These are phyloP conservation scores for Percopsis transmontana DNA, from an alignment of 2,113 vertebrate species.

Conservation along the genomic window DNA sequence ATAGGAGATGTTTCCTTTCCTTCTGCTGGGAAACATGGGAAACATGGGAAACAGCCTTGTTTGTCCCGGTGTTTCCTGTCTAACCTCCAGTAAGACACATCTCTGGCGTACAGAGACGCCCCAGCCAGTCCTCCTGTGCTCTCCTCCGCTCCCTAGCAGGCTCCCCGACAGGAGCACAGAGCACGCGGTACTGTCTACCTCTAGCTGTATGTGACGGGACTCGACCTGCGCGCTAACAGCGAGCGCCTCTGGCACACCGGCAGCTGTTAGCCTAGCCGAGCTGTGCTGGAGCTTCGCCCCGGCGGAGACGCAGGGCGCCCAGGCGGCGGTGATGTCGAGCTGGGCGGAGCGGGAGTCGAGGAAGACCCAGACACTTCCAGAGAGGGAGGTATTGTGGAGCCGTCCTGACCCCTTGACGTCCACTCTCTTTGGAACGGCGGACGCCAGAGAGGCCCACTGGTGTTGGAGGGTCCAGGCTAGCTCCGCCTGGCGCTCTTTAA, in stretches of 20 bases:
- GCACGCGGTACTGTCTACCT: conserved; percentile 44
- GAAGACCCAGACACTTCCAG: conserved; percentile 16
- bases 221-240: conserved; percentile 18
- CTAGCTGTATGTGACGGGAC: conserved; percentile 22
- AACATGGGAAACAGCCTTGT: background rate
- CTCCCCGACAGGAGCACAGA: conserved; percentile 39
- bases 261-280: conserved; percentile 9
- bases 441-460: conserved; percentile 34
- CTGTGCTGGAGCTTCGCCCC: conserved; percentile 41
- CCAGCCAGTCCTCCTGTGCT: conserved; percentile 42
- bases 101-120: conserved; percentile 41
- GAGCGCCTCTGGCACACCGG: conserved; percentile 17
- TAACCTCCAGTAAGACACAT: conserved; percentile 67
- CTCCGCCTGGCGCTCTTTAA: conserved; percentile 34
- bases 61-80: conserved; percentile 64
- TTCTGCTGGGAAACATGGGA: conserved; percentile 23
- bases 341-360: conserved; percentile 23
- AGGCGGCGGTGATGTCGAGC: conserved; percentile 24
- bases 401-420: conserved; percentile 29
- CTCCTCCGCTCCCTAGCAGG: conserved; percentile 31
- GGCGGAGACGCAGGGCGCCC: conserved; percentile 28
- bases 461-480: conserved; percentile 46
- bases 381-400: conserved; percentile 30
- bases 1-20: conserved; percentile 51
- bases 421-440: conserved; percentile 50